Conservation (phyloP, 2,888 invertebrate genomes). For the Abscondita cerata region DNA sequence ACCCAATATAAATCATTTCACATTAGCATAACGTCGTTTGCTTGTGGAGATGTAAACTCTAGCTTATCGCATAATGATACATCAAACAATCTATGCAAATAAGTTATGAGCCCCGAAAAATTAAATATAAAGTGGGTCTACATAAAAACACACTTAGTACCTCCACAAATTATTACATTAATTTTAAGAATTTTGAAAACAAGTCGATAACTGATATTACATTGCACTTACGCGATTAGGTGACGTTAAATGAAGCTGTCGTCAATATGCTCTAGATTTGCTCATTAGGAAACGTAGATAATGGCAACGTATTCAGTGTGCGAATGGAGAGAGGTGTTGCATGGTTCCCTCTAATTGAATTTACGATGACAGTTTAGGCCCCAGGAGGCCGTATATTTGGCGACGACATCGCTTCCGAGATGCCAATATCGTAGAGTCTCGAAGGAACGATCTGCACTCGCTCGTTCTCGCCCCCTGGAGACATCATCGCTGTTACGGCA, state of each 20-base stretch:
- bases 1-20: slow-evolving; percentile 28
- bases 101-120: no score
- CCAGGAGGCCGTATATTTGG: slow-evolving; percentile 58
- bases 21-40: slow-evolving; percentile 30
- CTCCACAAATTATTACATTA: no score
- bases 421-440: slow-evolving; percentile 57
- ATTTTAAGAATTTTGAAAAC: no score
- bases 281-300: slow-evolving; percentile 21
- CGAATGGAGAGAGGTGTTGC: slow-evolving; percentile 38
- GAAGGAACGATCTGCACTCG: slow-evolving; percentile 54
- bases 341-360: slow-evolving; percentile 56
- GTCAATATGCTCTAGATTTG: slow-evolving; percentile 20
- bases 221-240: slow-evolving; percentile 9
- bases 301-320: slow-evolving; percentile 18
- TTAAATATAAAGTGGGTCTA: no score
- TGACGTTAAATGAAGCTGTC: slow-evolving; percentile 16
- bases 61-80: slow-evolving; percentile 2
- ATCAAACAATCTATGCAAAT: background rate
- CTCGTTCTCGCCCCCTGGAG: slow-evolving; percentile 41
- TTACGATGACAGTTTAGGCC: slow-evolving; percentile 58
- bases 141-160: no score
- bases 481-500: slow-evolving; percentile 15
- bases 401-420: slow-evolving; percentile 57
- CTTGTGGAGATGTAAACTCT: slow-evolving; percentile 2
- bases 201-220: no score